Evolutionary conservation across 37 sponge, comb jelly and placozoan genomes (phyloP).

Genomic region (Ephydatia muelleri): DNA sequence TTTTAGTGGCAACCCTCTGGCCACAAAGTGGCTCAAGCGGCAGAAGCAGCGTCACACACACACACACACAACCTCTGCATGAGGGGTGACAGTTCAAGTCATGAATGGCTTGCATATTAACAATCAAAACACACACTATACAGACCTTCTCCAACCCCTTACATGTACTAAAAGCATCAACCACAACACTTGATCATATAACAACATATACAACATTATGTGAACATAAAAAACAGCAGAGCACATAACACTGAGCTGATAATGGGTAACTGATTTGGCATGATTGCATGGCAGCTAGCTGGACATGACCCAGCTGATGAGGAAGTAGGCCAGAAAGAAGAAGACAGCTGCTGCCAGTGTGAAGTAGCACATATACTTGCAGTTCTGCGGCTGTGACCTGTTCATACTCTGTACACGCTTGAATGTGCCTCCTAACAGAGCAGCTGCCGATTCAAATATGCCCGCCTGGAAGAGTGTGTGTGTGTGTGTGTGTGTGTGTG

Average conservation of each 20-base stretch:
- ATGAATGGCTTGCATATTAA: too few relatives aligned
- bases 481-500: conserved; percentile 2
- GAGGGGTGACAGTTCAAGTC: too few relatives aligned
- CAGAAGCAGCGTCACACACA: too few relatives aligned
- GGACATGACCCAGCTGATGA: conserved; percentile 50
- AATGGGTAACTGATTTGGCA: not conserved
- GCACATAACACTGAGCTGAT: not conserved
- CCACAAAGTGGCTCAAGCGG: too few relatives aligned
- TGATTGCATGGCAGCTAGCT: not conserved
- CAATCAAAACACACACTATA: too few relatives aligned
- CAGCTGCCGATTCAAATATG: conserved; percentile 56
- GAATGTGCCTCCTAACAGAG: conserved; percentile 51
- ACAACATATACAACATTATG: too few relatives aligned
- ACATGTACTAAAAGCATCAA: too few relatives aligned
- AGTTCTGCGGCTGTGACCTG: conserved; percentile 50
- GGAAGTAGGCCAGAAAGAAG: conserved; percentile 55
- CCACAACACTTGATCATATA: too few relatives aligned
- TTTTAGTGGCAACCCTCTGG: too few relatives aligned
- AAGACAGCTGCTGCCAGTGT: conserved; percentile 42
- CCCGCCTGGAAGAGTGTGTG: conserved; percentile 31
- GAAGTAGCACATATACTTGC: conserved; percentile 70
- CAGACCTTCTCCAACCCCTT: too few relatives aligned
- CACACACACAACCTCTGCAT: too few relatives aligned
- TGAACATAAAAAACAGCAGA: not conserved
- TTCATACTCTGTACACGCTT: conserved; percentile 57